Percentiles rank a stretch among this genome's conserved stretches.
Conservation (phyloP, 2,797 vertebrate species). For the Pangasius mekongensis region DNA sequence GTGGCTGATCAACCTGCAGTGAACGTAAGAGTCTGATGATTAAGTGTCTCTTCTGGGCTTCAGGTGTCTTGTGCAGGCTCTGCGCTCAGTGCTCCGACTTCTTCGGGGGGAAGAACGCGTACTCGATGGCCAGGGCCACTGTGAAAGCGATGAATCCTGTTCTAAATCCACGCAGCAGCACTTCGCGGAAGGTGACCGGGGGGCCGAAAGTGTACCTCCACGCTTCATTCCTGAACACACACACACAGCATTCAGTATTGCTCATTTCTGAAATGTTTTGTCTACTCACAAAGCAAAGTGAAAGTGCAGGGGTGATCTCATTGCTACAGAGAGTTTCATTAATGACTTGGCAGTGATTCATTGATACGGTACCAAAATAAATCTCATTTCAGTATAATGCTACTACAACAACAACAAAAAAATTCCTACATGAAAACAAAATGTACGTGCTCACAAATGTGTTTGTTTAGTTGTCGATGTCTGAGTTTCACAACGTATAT, state of each 20-base stretch:
- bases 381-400: too few relatives aligned
- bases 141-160: slow-evolving; percentile 91
- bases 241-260: neutral
- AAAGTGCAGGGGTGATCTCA: neutral
- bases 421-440: neutral
- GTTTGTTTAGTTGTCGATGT: too few relatives aligned
- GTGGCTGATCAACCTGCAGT: neutral
- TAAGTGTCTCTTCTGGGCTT: neutral
- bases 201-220: slow-evolving; percentile 86
- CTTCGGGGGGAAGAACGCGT: slow-evolving; percentile 82
- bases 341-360: neutral
- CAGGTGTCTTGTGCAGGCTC: neutral
- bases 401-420: too few relatives aligned
- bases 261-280: neutral
- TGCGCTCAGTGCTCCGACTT: slow-evolving; percentile 77
- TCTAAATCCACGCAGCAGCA: slow-evolving; percentile 87
- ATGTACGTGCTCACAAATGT: too few relatives aligned
- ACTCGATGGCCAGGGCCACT: slow-evolving; percentile 88
- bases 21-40: slow-evolving; percentile 19
- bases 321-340: neutral
- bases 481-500: too few relatives aligned
- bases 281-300: neutral
- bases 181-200: slow-evolving; percentile 74
- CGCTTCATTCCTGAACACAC: slow-evolving; percentile 85
- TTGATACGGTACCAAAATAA: neutral